These are phyloP conservation scores for Drosophila seguyi DNA, from an alignment of 1,140 invertebrate genomes.

Conservation along the genomic window DNA sequence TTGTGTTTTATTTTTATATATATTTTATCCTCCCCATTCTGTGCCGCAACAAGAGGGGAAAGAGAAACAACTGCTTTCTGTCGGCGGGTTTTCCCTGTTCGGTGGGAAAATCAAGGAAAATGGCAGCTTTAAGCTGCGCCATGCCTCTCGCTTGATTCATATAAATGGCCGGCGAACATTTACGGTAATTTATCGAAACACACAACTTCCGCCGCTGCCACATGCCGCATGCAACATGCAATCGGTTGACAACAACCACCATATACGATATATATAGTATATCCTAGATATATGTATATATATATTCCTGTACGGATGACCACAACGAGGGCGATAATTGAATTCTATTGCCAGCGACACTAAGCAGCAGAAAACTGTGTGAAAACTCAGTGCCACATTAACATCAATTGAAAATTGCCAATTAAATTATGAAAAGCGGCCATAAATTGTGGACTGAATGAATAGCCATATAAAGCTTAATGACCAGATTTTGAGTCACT, in stretches of 20 bases:
- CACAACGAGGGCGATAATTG: conserved; percentile 48
- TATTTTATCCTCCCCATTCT: neutral
- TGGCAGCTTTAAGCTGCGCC: conserved; percentile 47
- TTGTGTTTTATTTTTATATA: neutral
- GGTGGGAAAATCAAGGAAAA: conserved; percentile 30
- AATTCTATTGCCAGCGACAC: conserved; percentile 38
- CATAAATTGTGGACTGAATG: conserved; percentile 21
- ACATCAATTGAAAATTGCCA: conserved; percentile 41
- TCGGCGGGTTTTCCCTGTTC: neutral
- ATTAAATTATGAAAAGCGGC: conserved; percentile 45
- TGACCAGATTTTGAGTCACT: conserved; percentile 1
- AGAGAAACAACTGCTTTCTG: conserved; percentile 22
- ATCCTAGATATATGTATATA: neutral
- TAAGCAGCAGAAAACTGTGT: conserved; percentile 21
- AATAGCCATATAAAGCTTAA: conserved; percentile 1
- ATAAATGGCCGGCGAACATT: conserved; percentile 45
- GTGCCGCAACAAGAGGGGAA: conserved; percentile 27
- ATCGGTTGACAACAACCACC: conserved; percentile 21
- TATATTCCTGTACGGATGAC: conserved; percentile 29
- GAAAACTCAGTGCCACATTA: conserved; percentile 20
- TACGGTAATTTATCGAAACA: conserved; percentile 54
- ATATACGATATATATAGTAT: neutral
- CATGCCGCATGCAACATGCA: conserved; percentile 29
- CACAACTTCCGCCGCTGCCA: conserved; percentile 41
- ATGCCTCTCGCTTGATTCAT: conserved; percentile 58